Base-by-base conservation (phyloP, 1,140 invertebrate species). In the Ips typographus region DNA sequence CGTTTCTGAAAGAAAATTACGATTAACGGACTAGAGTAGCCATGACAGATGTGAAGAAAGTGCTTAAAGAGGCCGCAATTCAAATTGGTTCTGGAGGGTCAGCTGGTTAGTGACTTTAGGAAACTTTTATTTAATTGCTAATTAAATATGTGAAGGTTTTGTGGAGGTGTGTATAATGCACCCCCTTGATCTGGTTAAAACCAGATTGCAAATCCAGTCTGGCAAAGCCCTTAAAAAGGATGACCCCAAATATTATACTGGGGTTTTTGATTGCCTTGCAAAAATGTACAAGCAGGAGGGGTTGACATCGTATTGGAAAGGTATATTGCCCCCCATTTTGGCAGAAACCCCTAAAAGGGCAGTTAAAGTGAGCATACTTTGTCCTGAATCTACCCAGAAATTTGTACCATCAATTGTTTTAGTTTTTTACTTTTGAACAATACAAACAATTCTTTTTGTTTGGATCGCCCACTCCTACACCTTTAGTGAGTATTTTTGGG, bases 141-240 rank as follows among this genome's bases (percentile, higher is more conserved):
- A 22, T 22, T 22, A 22, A 22, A 22, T 22, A 22, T 22, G 22
- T 40, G 6, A 92, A 76, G 94, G 94, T 71, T 95, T 97, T 81
- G 87, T 96, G 8, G 95, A 98, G 86, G 93, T 96, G 57, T 95
- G 92, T 77, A 90, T 97, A 65, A 97, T 98, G 95, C 94, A 97
- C 83, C 95, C 95, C 1, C 83, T 97, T 77, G 95, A 98, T 83
- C 82, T 97, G 63, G 88, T 97, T 1, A 97, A 97, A 84, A 98
- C 94, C 3, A 83, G 93, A 65, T 87, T 94, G 72, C 93, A 95
- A 81, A 84, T 94, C 42, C 92, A 94, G 79, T 79, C 80, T 40
- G 75, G 80, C n/a, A 77, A 77, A 76, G 59, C 76, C 52, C 38
- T 61, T 38, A 59, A 65, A 37, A 72, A 43, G 61, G 79, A 81